Conservation (phyloP, 2,113 vertebrate genomes). For the Parotia lawesii region DNA sequence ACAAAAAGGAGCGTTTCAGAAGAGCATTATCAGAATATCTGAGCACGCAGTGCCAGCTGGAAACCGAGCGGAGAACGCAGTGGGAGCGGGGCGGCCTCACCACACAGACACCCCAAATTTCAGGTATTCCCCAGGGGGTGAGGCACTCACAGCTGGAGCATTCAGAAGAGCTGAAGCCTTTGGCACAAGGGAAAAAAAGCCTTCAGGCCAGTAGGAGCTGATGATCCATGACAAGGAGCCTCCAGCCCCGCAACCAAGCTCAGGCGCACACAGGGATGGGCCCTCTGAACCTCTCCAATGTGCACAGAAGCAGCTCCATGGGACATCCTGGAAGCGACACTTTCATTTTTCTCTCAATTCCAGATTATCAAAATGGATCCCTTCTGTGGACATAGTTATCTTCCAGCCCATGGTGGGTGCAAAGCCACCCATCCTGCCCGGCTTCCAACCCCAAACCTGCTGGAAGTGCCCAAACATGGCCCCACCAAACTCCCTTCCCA, state of each 20-base stretch:
- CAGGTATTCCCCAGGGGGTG: accelerated
- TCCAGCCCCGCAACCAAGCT: background rate
- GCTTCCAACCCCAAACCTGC: background rate
- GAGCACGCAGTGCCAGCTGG: accelerated
- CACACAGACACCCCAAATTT: accelerated
- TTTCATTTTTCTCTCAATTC: background rate
- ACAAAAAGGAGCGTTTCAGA: background rate
- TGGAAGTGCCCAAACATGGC: accelerated
- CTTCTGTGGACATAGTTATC: background rate
- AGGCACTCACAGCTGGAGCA: accelerated
- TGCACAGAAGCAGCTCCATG: background rate
- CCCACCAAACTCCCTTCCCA: accelerated
- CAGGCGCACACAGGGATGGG: background rate
- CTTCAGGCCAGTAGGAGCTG: background rate
- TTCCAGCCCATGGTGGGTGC: accelerated
- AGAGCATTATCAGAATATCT: background rate
- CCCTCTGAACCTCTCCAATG: background rate
- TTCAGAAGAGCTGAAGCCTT: background rate
- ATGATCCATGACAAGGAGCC: accelerated
- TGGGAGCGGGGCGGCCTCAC: accelerated
- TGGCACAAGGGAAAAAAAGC: accelerated
- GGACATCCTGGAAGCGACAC: accelerated
- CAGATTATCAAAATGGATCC: background rate
- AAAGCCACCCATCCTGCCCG: background rate
- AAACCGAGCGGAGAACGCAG: accelerated